Base-by-base conservation (phyloP, 2,797 vertebrate genomes). In the Balearica regulorum region DNA sequence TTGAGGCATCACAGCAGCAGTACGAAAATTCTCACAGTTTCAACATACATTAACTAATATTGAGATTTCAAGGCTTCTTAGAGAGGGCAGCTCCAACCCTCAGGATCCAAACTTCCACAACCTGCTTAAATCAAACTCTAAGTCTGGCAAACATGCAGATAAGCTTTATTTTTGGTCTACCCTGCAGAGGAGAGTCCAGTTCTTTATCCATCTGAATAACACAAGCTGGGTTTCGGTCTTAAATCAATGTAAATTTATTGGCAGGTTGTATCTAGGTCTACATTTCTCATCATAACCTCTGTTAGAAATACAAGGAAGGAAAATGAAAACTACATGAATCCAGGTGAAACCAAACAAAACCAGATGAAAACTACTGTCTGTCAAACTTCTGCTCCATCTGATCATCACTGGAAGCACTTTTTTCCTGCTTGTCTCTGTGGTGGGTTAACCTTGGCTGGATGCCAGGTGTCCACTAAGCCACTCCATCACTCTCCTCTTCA, bases 61-160 rank as follows among this genome's bases (percentile, higher is more conserved):
- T 61, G 77, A 93, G 29, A 60, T 88, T 94, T 92, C 51, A 88
- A 94, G 53, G 35, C 46, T 93, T 79, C 86, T 87, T 60, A 62
- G 31, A 89, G 60, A 89, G 62, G 89, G 31, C 35, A 84, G n/a
- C 64, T 64, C 31, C 51, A 93, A 48, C 55, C 13, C 39, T 72
- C 13, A 33, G 46, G 43, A 89, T 82, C 41, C 57, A 80, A 53
- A 73, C 31, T 53, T 92, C 25, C 55, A 80, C 60, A 84, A 33
- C 20, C 5, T 64, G 26, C 28, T 85, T 94, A 91, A 93, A 91
- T 93, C 18, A 87, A 83, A 62, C 18, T 76, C 33, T 39, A 43
- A 54, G 11, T 58, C 37, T 80, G n/a, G 43, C 43, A 79, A 78
- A 77, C 37, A 78, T 37, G 29, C 13, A 78, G 12, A 49, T 78